Evolutionary conservation across 2,888 invertebrate genomes (phyloP), one percentile per base, ranked within the genome.

Genomic region (Junonia oenone): DNA sequence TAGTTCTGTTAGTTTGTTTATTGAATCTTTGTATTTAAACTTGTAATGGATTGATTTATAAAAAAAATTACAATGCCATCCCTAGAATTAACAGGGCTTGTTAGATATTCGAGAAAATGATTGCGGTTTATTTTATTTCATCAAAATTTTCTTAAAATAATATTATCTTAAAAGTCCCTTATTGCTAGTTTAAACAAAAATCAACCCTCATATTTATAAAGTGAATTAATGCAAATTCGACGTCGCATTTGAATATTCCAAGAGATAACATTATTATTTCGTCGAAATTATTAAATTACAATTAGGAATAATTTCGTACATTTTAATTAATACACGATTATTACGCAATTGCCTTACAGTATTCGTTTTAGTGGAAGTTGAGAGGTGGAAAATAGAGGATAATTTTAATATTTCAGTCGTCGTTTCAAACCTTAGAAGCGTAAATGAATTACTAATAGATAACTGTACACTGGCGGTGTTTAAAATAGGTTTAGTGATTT

Each of bases 401-500:
- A 17, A 4, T 43, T 43, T 22, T 43, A 51, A 26, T 51, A 51
- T 51, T 45, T 35, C 6, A 52, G 45, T 19, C 50, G 51, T 38
- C 53, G 47, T 40, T 47, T 52, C 27, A 9, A 38, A 57, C 29
- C 27, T 40, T 53, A 37, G 50, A 31, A 26, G 68, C 59, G 48
- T 49, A 45, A 53, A 59, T 55, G 56, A 59, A 59, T 58, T 43
- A 19, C 31, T 60, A 60, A 60, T 58, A 52, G 45, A 43, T 49
- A 58, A 60, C 57, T 8, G 60, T 55, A 60, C 55, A 47, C 17
- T 51, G 51, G 51, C 54, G 51, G 53, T 43, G 43, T 58, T 37
- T 22, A 27, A 38, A 60, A 51, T 48, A 51, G 59, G 48, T 57
- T 35, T 53, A 59, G 45, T 45, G 51, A 52, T 48, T 58, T 55